Evolutionary conservation across 2,113 vertebrate genomes (phyloP), one percentile per base, ranked within the genome.

Genomic region (Lipotes vexillifer): DNA sequence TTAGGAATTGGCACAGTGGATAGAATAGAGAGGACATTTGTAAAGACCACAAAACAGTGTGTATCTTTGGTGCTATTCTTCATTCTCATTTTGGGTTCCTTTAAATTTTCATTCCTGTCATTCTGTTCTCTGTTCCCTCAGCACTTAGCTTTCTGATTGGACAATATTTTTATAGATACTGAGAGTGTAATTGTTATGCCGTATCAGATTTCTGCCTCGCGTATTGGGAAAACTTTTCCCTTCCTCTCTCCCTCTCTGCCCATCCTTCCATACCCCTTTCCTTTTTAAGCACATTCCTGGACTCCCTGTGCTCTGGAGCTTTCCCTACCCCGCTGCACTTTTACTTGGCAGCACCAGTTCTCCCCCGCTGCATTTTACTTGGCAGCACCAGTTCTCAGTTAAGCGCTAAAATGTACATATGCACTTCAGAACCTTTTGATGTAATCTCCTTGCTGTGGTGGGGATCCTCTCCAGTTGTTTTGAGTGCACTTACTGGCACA

Each of bases 401-500:
- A 90, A 94, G 95, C 14, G 5, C 89, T 84, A 14, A 72, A 81
- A 88, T 95, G 92, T 89, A 55, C 88, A 88, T 20, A 23, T 33
- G 72, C 59, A 89, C 93, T 96, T 93, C 31, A 97, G 88, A 93
- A 61, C 89, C 90, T 88, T 96, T 82, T 49, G 81, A 36, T 96
- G 61, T 93, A 82, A 86, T 93, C 91, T 95, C 80, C 72, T 36
- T 63, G 93, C 88, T 88, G 85, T 93, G 96, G 68, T 81, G 72
- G 93, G 96, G 90, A 78, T 61, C 84, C 94, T 97, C 96, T 96
- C 95, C 71, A 93, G 92, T 83, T 66, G 90, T 96, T 80, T 49
- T 17, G 88, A 97, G 93, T 86, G 95, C 96, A 82, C 97, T 96
- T 89, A 83, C 33, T 85, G 87, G 97, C 88, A 44, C 88, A 88